Base-by-base conservation (phyloP, 2,797 vertebrate genomes). In the Brotula barbata region DNA sequence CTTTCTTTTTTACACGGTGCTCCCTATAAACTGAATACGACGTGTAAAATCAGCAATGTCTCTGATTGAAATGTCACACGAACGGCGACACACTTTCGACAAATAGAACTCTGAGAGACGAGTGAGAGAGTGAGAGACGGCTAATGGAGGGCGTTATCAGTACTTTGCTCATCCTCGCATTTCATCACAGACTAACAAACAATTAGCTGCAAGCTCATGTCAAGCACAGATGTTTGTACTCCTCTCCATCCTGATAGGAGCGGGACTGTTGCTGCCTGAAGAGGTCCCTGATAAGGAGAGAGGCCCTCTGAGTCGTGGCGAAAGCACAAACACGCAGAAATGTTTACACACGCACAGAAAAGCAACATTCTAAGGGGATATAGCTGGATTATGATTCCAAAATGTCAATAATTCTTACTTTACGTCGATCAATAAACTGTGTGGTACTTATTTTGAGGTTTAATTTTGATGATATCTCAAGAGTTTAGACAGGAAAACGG, bases 191-290 rank as follows among this genome's bases (percentile, higher is more conserved):
- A 15, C 74, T 56, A 59, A 68, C 69, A 68, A 68, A 55, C 68
- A 73, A 77, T 82, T 68, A 70, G 71, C 58, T 3, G 3, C 23
- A 73, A 6, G 8, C 58, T 75, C 39, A 20, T 46, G 68, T 82
- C 70, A 25, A 39, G 53, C 58, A 25, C 64, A 73, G 82, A 81
- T 69, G 79, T 81, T 73, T 73, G 14, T 59, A 59, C 23, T 72
- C 59, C 57, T 25, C 55, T 55, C 37, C 21, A 36, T 55, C 47
- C 53, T 41, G 64, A 83, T 60, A 81, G 15, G 39, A 58, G 60
- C 23, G 11, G 66, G 39, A 40, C 52, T 43, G 67, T 55, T 1
- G 1, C 40, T 52, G 57, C 45, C 65, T 53, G 17, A 23, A 59
- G 50, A 58, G 53, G 68, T 43, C 47, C 19, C 0, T 43, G 77